Evolutionary conservation across 1,140 invertebrate species (phyloP).

Genomic region (Antheraea mylitta): DNA sequence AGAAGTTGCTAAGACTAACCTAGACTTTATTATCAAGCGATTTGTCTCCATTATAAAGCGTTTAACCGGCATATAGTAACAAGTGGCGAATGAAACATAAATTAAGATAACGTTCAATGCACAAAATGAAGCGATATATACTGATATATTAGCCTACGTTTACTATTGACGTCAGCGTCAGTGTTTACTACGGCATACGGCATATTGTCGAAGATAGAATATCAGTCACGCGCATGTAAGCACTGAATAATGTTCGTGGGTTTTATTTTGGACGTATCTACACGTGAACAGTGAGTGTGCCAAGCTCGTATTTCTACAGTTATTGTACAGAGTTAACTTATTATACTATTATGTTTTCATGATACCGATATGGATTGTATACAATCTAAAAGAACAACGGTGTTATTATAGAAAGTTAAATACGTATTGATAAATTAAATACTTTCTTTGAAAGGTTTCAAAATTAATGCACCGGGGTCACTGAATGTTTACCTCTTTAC

Average conservation of each 20-base stretch:
- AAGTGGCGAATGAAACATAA: not conserved
- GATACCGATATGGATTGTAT: no score
- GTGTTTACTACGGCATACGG: slow-evolving; percentile 10
- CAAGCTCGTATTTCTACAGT: not conserved
- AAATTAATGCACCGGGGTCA: no score
- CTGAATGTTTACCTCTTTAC: no score
- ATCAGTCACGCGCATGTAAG: not conserved
- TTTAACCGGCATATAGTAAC: slow-evolving; percentile 5
- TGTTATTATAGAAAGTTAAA: no score
- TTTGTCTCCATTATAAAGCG: not conserved
- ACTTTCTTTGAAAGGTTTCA: no score
- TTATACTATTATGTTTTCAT: no score
- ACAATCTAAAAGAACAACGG: no score
- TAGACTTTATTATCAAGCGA: not conserved
- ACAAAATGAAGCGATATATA: slow-evolving; percentile 11
- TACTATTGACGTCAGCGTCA: slow-evolving; percentile 14
- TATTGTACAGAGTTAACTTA: not conserved
- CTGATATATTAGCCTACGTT: slow-evolving; percentile 8
- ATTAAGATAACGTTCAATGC: slow-evolving; percentile 5
- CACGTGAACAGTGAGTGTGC: not conserved
- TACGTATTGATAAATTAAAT: no score
- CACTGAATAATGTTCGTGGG: not conserved
- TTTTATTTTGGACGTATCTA: not conserved
- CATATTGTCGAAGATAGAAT: slow-evolving; percentile 3
- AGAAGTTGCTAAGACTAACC: no score